Conservation (phyloP, 2,888 invertebrate species). For the Drosophila birchii region DNA sequence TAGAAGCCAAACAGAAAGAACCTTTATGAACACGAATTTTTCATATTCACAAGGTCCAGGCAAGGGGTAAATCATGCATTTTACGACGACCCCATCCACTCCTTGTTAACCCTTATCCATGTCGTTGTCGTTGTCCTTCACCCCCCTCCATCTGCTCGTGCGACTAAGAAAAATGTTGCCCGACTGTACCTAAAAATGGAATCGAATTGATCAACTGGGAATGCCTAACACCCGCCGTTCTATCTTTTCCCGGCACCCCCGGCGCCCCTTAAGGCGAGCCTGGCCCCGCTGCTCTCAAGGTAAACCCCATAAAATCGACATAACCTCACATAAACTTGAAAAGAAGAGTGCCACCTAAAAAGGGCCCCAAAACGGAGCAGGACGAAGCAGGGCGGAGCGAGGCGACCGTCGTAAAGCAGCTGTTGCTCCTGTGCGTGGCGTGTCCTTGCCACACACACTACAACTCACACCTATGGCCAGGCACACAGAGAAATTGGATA, state of each 20-base stretch:
- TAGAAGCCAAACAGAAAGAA: not conserved
- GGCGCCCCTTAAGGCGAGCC: not conserved
- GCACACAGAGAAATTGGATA: conserved; percentile 1
- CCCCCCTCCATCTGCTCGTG: not conserved
- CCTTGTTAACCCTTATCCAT: conserved; percentile 4
- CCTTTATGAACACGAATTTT: conserved; percentile 9
- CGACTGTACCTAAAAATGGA: conserved; percentile 46
- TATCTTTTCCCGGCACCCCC: not conserved
- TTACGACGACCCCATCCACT: not conserved
- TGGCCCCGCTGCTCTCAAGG: conserved; percentile 16
- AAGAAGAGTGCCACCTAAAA: conserved; percentile 65
- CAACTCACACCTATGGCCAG: not conserved
- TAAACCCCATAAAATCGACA: conserved; percentile 47
- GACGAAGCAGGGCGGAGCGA: conserved; percentile 14
- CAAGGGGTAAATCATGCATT: conserved; percentile 6
- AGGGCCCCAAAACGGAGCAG: conserved; percentile 43
- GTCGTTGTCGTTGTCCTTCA: too few relatives aligned
- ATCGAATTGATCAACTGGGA: conserved; percentile 50
- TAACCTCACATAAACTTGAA: conserved; percentile 60
- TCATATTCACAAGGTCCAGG: conserved; percentile 1
- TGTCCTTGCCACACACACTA: conserved; percentile 34
- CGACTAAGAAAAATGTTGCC: conserved; percentile 23
- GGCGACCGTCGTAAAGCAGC: conserved; percentile 54
- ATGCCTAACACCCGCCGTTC: conserved; percentile 10
- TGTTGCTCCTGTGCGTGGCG: conserved; percentile 65